Conservation (phyloP, 2,888 invertebrate species). For the Amphipoea oculea region DNA sequence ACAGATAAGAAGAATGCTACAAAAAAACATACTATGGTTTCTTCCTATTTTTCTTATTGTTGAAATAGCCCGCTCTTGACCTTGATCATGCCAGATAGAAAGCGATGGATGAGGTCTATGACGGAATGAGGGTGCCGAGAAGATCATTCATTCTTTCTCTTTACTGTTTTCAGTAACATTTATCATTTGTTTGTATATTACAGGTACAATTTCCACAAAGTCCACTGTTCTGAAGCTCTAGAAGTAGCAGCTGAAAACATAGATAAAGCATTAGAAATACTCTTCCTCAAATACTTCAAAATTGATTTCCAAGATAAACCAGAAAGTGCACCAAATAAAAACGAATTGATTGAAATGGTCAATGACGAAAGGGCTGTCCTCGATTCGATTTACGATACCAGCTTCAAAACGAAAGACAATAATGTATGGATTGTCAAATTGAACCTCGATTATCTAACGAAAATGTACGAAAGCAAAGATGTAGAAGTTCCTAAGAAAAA, state of each 20-base stretch:
- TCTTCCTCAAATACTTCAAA: conserved; percentile 93
- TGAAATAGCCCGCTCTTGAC: too few relatives aligned
- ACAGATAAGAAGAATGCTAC: not conserved
- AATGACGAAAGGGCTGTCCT: conserved; percentile 94
- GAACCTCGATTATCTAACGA: conserved; percentile 92
- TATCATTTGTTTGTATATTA: conserved; percentile 59
- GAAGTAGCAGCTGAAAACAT: conserved; percentile 92
- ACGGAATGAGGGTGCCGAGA: too few relatives aligned
- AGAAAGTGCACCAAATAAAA: conserved; percentile 83
- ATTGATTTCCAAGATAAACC: conserved; percentile 81
- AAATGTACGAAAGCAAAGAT: conserved; percentile 89
- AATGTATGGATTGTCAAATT: conserved; percentile 94
- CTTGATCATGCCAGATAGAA: too few relatives aligned
- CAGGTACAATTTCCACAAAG: conserved; percentile 94
- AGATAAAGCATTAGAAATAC: conserved; percentile 93
- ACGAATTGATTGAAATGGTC: conserved; percentile 92
- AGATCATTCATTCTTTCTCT: not conserved
- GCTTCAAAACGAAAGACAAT: conserved; percentile 92
- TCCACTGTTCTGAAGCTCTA: conserved; percentile 94
- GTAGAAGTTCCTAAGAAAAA: conserved; percentile 84
- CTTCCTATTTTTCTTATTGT: too few relatives aligned
- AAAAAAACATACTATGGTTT: not conserved
- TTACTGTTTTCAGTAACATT: not conserved
- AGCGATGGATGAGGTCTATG: too few relatives aligned
- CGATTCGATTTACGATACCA: conserved; percentile 94